These are phyloP conservation scores for Ataeniobius toweri DNA, from an alignment of 2,797 vertebrate species.

Conservation along the genomic window DNA sequence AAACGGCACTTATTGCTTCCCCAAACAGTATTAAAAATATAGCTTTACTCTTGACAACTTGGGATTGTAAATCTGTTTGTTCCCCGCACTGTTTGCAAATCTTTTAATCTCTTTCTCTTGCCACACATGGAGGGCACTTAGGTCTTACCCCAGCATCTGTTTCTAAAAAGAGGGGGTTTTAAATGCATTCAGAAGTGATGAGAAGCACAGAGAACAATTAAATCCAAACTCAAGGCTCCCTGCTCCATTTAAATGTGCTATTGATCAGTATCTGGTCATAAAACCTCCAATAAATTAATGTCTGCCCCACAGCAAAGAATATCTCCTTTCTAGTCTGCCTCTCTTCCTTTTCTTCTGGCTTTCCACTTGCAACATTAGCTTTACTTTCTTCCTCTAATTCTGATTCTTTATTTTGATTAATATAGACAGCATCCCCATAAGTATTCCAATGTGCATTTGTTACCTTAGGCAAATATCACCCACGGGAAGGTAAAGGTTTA, in stretches of 20 bases:
- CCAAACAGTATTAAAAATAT: conserved; percentile 10
- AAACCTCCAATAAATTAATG: conserved; percentile 74
- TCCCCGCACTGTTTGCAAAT: conserved; percentile 39
- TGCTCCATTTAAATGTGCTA: conserved; percentile 67
- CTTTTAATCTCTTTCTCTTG: conserved; percentile 59
- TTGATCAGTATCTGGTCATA: conserved; percentile 76
- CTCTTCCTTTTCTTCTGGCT: conserved; percentile 50
- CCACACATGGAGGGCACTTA: conserved; percentile 59
- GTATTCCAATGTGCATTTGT: conserved; percentile 55
- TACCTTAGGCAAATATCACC: conserved; percentile 43
- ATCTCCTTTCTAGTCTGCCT: conserved; percentile 63
- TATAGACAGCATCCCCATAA: conserved; percentile 48
- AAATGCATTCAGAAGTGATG: conserved; percentile 67
- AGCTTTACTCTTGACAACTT: conserved; percentile 26
- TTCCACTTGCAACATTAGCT: conserved; percentile 31
- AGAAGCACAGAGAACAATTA: conserved; percentile 74
- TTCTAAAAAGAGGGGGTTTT: conserved; percentile 66
- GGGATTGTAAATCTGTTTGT: conserved; percentile 46
- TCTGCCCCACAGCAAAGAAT: conserved; percentile 63
- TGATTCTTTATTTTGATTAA: conserved; percentile 6
- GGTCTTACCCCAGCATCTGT: conserved; percentile 37
- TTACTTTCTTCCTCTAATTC: conserved; percentile 18
- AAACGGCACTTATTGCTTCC: conserved; percentile 17
- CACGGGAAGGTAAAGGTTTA: conserved; percentile 49
- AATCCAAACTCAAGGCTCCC: conserved; percentile 66